Conservation (phyloP, 2,113 vertebrate species). For the Bubalus kerabau region DNA sequence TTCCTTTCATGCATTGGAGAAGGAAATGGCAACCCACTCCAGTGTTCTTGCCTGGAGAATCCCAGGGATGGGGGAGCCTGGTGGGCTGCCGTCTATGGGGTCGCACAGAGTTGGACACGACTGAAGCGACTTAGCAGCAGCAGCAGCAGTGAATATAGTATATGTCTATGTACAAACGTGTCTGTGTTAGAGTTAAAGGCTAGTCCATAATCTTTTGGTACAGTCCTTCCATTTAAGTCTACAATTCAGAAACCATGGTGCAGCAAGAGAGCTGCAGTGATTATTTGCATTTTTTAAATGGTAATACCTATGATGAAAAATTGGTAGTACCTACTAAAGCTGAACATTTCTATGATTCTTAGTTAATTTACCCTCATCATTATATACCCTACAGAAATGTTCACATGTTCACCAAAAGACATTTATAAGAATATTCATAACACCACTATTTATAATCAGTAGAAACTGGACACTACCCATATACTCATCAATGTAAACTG, state of each 20-base stretch:
- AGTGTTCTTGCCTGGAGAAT: not conserved
- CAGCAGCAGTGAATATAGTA: not conserved
- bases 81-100: not conserved
- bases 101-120: fast-evolving
- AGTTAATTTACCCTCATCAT: not conserved
- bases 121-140: not conserved
- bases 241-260: not conserved
- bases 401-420: not conserved
- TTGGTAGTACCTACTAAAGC: not conserved
- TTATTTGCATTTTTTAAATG: slow-evolving; percentile 6
- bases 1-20: not conserved
- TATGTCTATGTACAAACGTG: not conserved
- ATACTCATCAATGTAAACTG: not conserved
- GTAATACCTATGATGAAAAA: not conserved
- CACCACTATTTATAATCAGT: not conserved
- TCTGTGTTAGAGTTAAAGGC: not conserved
- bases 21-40: not conserved
- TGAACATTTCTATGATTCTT: not conserved
- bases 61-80: fast-evolving
- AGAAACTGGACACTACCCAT: not conserved
- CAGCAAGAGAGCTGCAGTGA: not conserved
- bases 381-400: not conserved
- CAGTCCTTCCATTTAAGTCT: not conserved
- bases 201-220: not conserved
- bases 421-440: not conserved